These are phyloP conservation scores for Microplitis demolitor DNA, from an alignment of 1,140 invertebrate genomes.

Conservation along the genomic window DNA sequence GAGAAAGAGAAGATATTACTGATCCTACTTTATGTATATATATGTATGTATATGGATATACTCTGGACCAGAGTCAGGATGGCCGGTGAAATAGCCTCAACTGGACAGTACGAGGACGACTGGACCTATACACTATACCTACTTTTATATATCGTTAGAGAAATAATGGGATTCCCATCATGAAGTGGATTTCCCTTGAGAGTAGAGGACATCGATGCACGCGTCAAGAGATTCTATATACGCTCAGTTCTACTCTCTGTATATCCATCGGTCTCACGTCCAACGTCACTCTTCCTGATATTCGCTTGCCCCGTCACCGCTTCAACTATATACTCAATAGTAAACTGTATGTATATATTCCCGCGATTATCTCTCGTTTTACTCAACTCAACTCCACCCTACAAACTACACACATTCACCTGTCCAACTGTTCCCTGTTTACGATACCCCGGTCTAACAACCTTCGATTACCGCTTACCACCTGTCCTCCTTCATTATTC, in stretches of 20 bases:
- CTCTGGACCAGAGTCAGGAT: conserved; percentile 14
- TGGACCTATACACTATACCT: conserved; percentile 41
- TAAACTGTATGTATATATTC: not conserved
- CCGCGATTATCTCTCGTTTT: not conserved
- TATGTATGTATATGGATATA: conserved; percentile 8
- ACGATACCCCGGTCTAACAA: conserved; percentile 11
- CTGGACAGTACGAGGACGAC: conserved; percentile 50
- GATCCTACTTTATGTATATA: too few species aligned
- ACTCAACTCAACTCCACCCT: too few species aligned
- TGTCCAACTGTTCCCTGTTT: conserved; percentile 19
- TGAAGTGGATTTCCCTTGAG: conserved; percentile 63
- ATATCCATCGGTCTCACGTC: conserved; percentile 49
- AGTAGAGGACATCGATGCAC: conserved; percentile 60
- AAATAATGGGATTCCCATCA: conserved; percentile 64
- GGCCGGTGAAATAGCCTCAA: conserved; percentile 43
- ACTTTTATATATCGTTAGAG: conserved; percentile 58
- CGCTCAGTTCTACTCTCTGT: conserved; percentile 24
- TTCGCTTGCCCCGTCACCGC: not conserved
- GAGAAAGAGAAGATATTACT: conserved; percentile 7
- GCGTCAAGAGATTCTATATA: conserved; percentile 58
- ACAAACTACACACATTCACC: conserved; percentile 16
- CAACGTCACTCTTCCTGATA: not conserved
- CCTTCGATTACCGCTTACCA: conserved; percentile 32
- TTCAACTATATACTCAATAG: not conserved
- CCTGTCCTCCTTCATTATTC: conserved; percentile 28